Conservation (phyloP, 2,797 vertebrate species). For the Muscicapa striata region DNA sequence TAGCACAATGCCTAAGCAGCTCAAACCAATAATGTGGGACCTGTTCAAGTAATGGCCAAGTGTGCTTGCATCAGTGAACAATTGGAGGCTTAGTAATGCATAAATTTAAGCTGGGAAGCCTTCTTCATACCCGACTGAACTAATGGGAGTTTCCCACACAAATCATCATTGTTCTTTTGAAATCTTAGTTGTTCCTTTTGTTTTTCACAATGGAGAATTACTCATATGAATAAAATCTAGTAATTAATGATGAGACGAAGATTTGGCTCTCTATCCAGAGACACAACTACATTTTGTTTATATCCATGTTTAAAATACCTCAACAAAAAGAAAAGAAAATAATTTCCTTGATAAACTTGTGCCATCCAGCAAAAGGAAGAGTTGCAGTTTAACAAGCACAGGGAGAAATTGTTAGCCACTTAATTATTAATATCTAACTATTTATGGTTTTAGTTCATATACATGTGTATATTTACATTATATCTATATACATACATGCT, state of each 20-base stretch:
- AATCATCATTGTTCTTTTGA: slow-evolving; percentile 61
- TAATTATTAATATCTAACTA: neutral
- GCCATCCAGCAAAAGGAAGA: neutral
- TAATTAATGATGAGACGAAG: slow-evolving; percentile 49
- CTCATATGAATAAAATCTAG: slow-evolving; percentile 54
- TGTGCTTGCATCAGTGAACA: slow-evolving; percentile 53
- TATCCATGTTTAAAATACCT: neutral
- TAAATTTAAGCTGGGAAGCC: slow-evolving; percentile 23
- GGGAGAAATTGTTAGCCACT: neutral
- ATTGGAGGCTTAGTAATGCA: slow-evolving; percentile 32
- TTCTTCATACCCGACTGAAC: slow-evolving; percentile 36
- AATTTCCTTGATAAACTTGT: neutral
- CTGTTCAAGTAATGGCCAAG: slow-evolving; percentile 14
- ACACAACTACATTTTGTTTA: neutral
- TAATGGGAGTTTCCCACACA: slow-evolving; percentile 54
- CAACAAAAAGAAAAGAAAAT: neutral
- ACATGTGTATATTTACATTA: neutral
- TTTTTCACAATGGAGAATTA: slow-evolving; percentile 58
- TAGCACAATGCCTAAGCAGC: neutral
- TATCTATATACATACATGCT: neutral
- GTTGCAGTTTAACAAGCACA: neutral
- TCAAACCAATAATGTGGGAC: neutral
- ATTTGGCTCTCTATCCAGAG: neutral
- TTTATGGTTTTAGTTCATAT: neutral
- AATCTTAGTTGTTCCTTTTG: slow-evolving; percentile 64